phyloP scores from a whole-genome alignment of 2,797 vertebrate species.

The Siniperca undulata region DNA sequence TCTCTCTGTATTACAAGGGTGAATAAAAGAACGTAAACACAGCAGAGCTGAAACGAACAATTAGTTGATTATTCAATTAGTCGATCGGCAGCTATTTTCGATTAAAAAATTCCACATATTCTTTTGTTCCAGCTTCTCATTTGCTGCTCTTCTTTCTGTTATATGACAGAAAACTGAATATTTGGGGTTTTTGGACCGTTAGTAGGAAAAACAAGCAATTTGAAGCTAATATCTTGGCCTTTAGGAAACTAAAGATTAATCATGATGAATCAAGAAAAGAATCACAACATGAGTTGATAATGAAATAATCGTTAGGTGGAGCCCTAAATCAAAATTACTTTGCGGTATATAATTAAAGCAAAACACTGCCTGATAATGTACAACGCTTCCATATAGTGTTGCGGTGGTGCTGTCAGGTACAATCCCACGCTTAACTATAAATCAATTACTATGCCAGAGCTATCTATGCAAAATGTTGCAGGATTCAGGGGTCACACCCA shows the following conservation, averaged over 20 bases:
- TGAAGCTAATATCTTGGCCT: neutral
- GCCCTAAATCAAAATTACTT: too few species aligned
- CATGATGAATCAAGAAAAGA: neutral
- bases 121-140: neutral
- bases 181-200: neutral
- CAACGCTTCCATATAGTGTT: neutral
- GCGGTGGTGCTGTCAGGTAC: too few species aligned
- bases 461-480: neutral
- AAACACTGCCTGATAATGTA: neutral
- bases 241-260: neutral
- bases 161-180: neutral
- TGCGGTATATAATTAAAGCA: too few species aligned
- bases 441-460: neutral
- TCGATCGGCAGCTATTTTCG: neutral
- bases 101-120: neutral
- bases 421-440: neutral
- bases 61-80: neutral
- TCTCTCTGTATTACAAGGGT: neutral
- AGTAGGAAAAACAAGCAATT: neutral
- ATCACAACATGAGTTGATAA: neutral
- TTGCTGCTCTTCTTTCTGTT: neutral
- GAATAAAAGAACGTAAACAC: neutral
- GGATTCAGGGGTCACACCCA: constrained; percentile 7
- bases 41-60: neutral
- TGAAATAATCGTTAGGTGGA: accelerated